These are phyloP conservation scores for Seriola quinqueradiata DNA, from an alignment of 2,113 vertebrate species.

Conservation along the genomic window DNA sequence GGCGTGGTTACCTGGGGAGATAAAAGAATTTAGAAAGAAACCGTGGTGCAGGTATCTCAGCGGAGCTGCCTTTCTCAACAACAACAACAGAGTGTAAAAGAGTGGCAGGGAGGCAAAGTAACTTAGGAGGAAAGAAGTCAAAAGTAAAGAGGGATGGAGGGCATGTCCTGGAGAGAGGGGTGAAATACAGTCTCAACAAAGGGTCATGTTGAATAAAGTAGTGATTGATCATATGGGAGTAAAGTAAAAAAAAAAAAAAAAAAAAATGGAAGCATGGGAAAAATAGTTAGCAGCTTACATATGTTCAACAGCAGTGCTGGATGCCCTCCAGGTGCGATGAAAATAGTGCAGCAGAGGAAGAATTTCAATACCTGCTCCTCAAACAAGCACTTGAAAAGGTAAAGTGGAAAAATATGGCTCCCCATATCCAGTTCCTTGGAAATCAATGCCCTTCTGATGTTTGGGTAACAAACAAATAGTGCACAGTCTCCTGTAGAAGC, in stretches of 20 bases:
- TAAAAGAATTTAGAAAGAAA: slow-evolving; percentile 53
- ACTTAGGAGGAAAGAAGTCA: slow-evolving; percentile 40
- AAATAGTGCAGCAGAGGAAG: slow-evolving; percentile 68
- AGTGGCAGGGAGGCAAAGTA: slow-evolving; percentile 33
- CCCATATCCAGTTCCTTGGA: slow-evolving; percentile 48
- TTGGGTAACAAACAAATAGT: slow-evolving; percentile 54
- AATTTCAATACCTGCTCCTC: slow-evolving; percentile 59
- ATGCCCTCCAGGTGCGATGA: slow-evolving; percentile 69
- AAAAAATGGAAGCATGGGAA: slow-evolving; percentile 30
- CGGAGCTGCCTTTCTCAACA: slow-evolving; percentile 45
- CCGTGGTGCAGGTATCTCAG: slow-evolving; percentile 21
- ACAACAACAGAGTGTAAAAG: slow-evolving; percentile 51
- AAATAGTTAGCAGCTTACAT: slow-evolving; percentile 58
- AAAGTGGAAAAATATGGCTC: slow-evolving; percentile 63
- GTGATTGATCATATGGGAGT: slow-evolving; percentile 62
- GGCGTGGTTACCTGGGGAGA: slow-evolving; percentile 78
- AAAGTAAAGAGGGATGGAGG: slow-evolving; percentile 56
- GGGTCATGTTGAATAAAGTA: slow-evolving; percentile 53
- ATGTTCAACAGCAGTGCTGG: slow-evolving; percentile 58
- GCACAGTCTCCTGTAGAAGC: slow-evolving; percentile 40
- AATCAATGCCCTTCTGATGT: slow-evolving; percentile 69
- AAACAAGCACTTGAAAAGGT: slow-evolving; percentile 71
- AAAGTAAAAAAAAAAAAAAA: slow-evolving; percentile 11
- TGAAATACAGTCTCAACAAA: slow-evolving; percentile 48
- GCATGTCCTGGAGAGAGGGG: slow-evolving; percentile 64